Evolutionary conservation across 2,888 invertebrate genomes (phyloP), one percentile per base, ranked within the genome.

Genomic region (Spodoptera picta): DNA sequence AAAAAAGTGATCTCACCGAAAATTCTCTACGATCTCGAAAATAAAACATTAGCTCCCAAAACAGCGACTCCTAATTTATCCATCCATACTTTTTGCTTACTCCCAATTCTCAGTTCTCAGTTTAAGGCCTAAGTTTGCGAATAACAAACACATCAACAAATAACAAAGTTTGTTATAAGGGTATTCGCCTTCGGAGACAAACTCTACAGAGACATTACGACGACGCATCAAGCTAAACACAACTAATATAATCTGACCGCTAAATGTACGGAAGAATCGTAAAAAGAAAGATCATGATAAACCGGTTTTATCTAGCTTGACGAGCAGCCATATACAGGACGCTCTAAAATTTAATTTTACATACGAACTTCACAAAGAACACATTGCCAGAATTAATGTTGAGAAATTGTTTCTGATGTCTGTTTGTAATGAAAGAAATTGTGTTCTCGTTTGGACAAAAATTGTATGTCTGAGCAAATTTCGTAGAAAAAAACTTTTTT

Each of bases 111-210:
- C 52, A 71, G 70, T 60, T 63, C 43, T 45, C 52, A 71, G 43
- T 49, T 43, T 49, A 49, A 50, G 48, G 46, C 45, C 47, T 52
- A 78, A 71, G 60, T 78, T 72, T 56, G 57, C 50, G 51, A 54
- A 59, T 52, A 63, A 61, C 71, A 65, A 67, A 75, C 60, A 60
- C 59, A 59, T 51, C 60, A 76, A 75, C 79, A 75, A 66, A 64
- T 60, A 70, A 62, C 63, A 64, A 75, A 76, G 57, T 76, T 71
- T 50, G 44, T 62, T 52, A 78, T 75, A 78, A 64, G 76, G 76
- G 76, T 71, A 64, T 49, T 47, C 42, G 52, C 57, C 60, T 79
- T 76, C 68, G 75, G 76, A 75, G 72, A 68, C 55, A 58, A 63
- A 67, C 50, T 74, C 11, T 6, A 4, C 48, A 47, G 56, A 71